phyloP scores from a whole-genome alignment of 2,888 invertebrate genomes.

The Trachelus stipa region DNA sequence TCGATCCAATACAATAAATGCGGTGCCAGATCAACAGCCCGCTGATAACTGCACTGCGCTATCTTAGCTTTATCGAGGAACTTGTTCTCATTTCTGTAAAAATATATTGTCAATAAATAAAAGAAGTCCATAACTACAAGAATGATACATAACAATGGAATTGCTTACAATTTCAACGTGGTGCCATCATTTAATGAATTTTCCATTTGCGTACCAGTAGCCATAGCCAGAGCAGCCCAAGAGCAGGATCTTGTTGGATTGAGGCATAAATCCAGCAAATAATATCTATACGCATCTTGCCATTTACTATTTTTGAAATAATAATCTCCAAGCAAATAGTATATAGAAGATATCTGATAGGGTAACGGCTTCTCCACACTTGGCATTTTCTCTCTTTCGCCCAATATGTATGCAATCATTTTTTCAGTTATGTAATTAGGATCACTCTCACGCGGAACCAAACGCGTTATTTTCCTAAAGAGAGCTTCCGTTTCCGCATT shows the following conservation, averaged over 20 bases:
- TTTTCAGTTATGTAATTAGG: conserved; percentile 74
- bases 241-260: conserved; percentile 87
- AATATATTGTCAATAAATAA: conserved; percentile 14
- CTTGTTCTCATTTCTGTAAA: conserved; percentile 70
- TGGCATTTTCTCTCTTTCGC: conserved; percentile 71
- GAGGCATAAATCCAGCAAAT: conserved; percentile 84
- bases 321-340: conserved; percentile 92
- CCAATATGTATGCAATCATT: conserved; percentile 77
- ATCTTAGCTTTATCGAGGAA: conserved; percentile 78
- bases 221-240: conserved; percentile 92
- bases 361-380: conserved; percentile 70
- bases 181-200: conserved; percentile 74
- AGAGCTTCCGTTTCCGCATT: conserved; percentile 83
- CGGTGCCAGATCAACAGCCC: conserved; percentile 81
- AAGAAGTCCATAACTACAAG: conserved; percentile 51
- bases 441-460: conserved; percentile 78
- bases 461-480: conserved; percentile 76
- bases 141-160: conserved; percentile 63
- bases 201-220: conserved; percentile 82
- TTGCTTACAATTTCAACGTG: conserved; percentile 71
- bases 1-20: conserved; percentile 89
- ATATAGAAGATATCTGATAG: conserved; percentile 78
- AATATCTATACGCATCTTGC: conserved; percentile 81
- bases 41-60: conserved; percentile 84
- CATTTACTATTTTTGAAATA: conserved; percentile 90